phyloP scores from a whole-genome alignment of 2,888 invertebrate genomes.

The Drosophila neoperkinsi region DNA sequence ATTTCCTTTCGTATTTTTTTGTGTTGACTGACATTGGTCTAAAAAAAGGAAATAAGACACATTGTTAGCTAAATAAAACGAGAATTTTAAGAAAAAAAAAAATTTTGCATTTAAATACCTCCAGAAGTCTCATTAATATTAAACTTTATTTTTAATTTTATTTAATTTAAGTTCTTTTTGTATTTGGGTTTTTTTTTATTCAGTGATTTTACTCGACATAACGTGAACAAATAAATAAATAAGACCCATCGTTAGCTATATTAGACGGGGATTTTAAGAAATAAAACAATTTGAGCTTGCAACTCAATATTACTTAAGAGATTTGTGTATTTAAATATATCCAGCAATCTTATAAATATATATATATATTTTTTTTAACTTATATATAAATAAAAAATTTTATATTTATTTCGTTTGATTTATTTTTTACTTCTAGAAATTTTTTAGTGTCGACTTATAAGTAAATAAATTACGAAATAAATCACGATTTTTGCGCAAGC shows the following conservation, averaged over 20 bases:
- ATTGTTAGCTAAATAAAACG: too few species aligned
- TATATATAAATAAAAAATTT: neutral
- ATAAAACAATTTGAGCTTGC: neutral
- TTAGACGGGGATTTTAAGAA: neutral
- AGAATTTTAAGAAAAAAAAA: too few species aligned
- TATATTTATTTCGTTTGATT: neutral
- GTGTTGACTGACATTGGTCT: neutral
- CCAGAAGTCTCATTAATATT: too few species aligned
- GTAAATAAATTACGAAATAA: conserved; percentile 44
- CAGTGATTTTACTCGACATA: neutral
- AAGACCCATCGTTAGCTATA: neutral
- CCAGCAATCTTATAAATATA: neutral
- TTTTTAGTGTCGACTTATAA: neutral
- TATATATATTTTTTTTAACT: neutral
- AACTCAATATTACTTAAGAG: neutral
- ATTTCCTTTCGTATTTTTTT: neutral
- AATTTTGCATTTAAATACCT: too few species aligned
- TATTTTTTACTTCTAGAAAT: neutral
- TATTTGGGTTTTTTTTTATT: neutral
- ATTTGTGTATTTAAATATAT: neutral
- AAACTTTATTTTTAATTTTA: too few species aligned
- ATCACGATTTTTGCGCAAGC: conserved; percentile 47
- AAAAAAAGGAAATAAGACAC: too few species aligned
- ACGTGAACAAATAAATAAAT: neutral
- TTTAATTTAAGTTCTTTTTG: too few species aligned